phyloP scores from a whole-genome alignment of 1,140 invertebrate species.

The Philotrypesis tridentata region DNA sequence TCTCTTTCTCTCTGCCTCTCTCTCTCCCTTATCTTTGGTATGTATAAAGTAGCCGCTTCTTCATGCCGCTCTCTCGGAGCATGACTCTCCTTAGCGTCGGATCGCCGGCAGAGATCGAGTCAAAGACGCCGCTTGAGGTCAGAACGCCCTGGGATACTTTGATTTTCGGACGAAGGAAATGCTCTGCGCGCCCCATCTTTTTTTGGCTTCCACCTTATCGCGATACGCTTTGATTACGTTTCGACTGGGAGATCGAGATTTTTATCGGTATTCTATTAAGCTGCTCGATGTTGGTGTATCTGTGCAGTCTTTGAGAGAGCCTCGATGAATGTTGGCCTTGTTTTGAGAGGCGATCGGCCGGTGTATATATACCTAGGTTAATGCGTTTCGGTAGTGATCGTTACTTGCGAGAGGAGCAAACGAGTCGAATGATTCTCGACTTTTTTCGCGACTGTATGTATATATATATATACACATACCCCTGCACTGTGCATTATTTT shows the following conservation, averaged over 20 bases:
- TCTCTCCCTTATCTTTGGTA: neutral
- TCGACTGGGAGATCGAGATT: conserved; percentile 24
- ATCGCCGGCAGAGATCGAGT: neutral
- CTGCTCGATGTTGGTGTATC: neutral
- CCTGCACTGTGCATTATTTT: no score
- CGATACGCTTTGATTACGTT: conserved; percentile 44
- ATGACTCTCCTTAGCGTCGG: conserved; percentile 12
- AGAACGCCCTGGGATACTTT: conserved; percentile 40
- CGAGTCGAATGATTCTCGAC: neutral
- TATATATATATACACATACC: no score
- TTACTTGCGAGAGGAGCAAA: neutral
- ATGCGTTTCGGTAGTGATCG: conserved; percentile 15
- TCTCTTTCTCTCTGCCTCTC: neutral
- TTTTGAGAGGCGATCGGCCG: conserved; percentile 1
- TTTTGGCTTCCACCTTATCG: conserved; percentile 46
- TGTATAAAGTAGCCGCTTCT: conserved; percentile 4
- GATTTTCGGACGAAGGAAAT: conserved; percentile 13
- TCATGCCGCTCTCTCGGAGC: neutral
- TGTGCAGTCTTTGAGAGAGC: neutral
- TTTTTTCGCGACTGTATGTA: neutral
- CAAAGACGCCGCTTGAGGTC: conserved; percentile 44
- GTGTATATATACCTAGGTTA: no score
- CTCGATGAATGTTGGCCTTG: conserved; percentile 10
- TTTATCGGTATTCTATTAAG: conserved; percentile 35
- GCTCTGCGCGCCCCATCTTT: neutral